These are phyloP conservation scores for Cataglyphis albicans DNA, from an alignment of 2,888 invertebrate genomes.

Conservation along the genomic window DNA sequence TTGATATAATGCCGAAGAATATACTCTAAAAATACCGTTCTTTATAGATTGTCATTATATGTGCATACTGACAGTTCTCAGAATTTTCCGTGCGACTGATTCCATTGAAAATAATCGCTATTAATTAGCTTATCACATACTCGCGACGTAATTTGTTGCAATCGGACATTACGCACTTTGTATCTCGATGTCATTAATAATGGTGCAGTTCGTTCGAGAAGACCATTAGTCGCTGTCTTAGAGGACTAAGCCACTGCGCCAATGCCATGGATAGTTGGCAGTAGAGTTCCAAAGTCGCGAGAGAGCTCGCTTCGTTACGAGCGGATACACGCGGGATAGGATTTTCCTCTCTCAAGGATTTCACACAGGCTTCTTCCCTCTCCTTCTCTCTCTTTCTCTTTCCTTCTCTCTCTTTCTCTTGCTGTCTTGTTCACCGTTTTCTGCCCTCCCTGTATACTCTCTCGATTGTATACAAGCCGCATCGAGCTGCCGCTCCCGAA, in stretches of 20 bases:
- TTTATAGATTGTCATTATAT: constrained; percentile 5
- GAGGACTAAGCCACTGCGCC: constrained; percentile 55
- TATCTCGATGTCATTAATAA: constrained; percentile 64
- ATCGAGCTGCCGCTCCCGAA: constrained; percentile 56
- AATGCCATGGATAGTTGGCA: constrained; percentile 43
- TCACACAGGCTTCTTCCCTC: constrained; percentile 45
- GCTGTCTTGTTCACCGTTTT: constrained; percentile 40
- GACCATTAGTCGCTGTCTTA: constrained; percentile 65
- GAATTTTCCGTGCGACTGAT: constrained; percentile 32
- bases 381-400: constrained; percentile 13
- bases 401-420: constrained; percentile 14
- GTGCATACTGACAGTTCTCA: constrained; percentile 14
- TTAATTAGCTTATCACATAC: constrained; percentile 49
- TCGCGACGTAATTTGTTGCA: constrained; percentile 57
- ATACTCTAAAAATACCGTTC: neutral
- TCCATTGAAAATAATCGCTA: constrained; percentile 40
- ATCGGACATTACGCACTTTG: constrained; percentile 56
- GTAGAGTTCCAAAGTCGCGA: constrained; percentile 58
- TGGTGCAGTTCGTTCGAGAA: constrained; percentile 60
- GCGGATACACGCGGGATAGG: constrained; percentile 61
- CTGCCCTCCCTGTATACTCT: constrained; percentile 4
- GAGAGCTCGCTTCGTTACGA: constrained; percentile 65
- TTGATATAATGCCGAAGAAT: constrained; percentile 11
- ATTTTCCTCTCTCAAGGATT: constrained; percentile 67
- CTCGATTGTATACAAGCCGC: constrained; percentile 44